phyloP scores from a whole-genome alignment of 37 sponge, comb jelly and placozoan species.

The Oscarella lobularis region DNA sequence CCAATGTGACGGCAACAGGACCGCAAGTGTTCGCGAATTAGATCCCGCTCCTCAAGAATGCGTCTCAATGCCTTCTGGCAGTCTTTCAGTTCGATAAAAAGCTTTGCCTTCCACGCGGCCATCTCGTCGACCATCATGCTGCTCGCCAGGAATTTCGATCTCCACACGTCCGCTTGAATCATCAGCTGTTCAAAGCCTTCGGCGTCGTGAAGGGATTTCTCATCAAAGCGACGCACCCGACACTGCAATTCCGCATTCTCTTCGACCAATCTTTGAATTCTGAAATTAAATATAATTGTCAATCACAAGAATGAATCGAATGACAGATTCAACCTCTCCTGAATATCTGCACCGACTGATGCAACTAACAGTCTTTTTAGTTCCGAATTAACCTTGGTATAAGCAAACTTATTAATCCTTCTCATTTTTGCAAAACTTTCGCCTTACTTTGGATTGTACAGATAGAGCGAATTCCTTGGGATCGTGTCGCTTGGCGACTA shows the following conservation, averaged over 20 bases:
- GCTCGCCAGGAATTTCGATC: not conserved
- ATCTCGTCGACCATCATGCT: conserved; percentile 2
- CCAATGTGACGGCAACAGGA: not conserved
- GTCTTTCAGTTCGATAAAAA: not conserved
- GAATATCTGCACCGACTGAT: not conserved
- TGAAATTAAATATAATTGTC: not conserved
- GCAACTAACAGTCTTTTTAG: not conserved
- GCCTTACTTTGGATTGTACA: no score
- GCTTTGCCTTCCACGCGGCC: conserved; percentile 1
- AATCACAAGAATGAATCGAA: not conserved
- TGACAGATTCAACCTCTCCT: not conserved
- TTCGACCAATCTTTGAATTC: not conserved
- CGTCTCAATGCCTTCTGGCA: not conserved
- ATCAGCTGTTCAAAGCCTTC: not conserved
- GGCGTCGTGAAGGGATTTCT: not conserved
- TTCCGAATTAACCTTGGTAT: not conserved
- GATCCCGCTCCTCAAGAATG: not conserved
- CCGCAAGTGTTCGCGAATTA: not conserved
- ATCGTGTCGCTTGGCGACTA: no score
- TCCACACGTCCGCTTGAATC: not conserved
- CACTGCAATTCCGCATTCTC: not conserved
- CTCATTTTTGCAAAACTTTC: no score
- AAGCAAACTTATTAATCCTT: no score
- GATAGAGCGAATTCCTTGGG: no score
- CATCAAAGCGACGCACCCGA: not conserved